A percentile compares a stretch with the other conserved stretches of the same genome.
Evolutionary conservation across 2,888 invertebrate species (phyloP).

Genomic region (Epirrhoe tristata): DNA sequence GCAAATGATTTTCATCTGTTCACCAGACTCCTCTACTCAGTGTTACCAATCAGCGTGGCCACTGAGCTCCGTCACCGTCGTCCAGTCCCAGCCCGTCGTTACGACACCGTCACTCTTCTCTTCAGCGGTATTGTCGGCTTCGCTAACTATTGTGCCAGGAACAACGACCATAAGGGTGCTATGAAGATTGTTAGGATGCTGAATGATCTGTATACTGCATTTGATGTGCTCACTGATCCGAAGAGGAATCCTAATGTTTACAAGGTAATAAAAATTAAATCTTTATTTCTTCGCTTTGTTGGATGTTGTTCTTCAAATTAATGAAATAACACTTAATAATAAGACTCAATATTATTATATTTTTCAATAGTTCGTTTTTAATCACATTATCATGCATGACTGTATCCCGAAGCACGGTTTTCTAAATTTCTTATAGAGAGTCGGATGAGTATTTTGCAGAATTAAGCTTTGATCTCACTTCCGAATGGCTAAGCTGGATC

Average conservation of each 20-base stretch:
- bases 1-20: slow-evolving; percentile 21
- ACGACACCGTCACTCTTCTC: slow-evolving; percentile 95
- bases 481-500: no score
- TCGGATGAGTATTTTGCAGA: no score
- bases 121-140: slow-evolving; percentile 97
- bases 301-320: no score
- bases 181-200: slow-evolving; percentile 98
- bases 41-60: slow-evolving; percentile 97
- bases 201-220: slow-evolving; percentile 96
- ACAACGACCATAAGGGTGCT: slow-evolving; percentile 96
- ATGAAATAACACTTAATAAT: no score
- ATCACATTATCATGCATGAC: no score
- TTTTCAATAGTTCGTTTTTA: no score
- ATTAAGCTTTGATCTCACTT: no score
- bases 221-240: slow-evolving; percentile 96
- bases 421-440: no score
- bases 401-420: no score
- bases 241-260: slow-evolving; percentile 97
- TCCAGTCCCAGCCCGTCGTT: slow-evolving; percentile 94
- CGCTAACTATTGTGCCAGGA: slow-evolving; percentile 94
- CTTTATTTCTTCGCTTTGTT: no score
- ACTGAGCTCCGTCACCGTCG: slow-evolving; percentile 96
- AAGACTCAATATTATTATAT: no score
- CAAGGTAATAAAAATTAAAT: slow-evolving; percentile 89
- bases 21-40: slow-evolving; percentile 95